Percentiles rank a stretch among this genome's conserved stretches.
These are phyloP conservation scores for Pecten maximus DNA, from an alignment of 2,888 invertebrate species.

Conservation along the genomic window DNA sequence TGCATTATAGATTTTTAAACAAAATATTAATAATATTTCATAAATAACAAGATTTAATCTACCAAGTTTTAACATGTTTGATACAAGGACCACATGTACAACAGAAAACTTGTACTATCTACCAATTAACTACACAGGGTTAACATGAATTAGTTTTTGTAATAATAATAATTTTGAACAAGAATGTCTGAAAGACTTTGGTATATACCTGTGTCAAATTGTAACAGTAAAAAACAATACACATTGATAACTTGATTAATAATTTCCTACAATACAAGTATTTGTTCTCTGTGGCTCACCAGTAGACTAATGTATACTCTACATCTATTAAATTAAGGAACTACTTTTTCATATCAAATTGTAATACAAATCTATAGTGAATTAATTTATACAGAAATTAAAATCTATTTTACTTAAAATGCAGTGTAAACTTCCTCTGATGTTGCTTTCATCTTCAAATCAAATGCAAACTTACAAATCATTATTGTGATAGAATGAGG, in stretches of 20 bases:
- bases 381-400: neutral
- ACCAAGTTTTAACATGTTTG: neutral
- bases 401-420: no score
- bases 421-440: no score
- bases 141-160: neutral
- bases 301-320: neutral
- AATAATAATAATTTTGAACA: neutral
- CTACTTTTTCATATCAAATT: neutral
- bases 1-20: neutral
- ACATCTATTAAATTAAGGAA: neutral
- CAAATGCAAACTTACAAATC: neutral
- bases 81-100: neutral
- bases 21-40: neutral
- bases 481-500: no score
- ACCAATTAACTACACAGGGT: no score
- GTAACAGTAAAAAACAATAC: neutral
- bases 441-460: neutral
- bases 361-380: neutral
- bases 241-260: neutral
- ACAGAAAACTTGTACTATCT: neutral
- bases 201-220: neutral
- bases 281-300: neutral
- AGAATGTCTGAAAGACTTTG: conserved; percentile 31
- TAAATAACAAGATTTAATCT: neutral
- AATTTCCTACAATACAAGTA: neutral